Conservation (phyloP, 2,797 vertebrate genomes). For the Naso thynnoides region DNA sequence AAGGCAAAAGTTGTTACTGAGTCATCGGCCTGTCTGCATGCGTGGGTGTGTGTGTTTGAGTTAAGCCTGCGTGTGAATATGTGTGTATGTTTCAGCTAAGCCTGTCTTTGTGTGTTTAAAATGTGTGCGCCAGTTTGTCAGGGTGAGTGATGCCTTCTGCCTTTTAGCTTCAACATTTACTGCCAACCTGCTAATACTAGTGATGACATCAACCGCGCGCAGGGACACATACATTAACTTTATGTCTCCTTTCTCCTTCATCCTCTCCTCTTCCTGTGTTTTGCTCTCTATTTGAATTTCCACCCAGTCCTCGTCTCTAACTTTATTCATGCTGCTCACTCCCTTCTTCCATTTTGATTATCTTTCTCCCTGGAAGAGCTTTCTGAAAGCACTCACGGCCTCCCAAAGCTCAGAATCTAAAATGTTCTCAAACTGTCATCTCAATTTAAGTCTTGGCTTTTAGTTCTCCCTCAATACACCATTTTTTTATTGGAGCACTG, state of each 20-base stretch:
- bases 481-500: constrained; percentile 1
- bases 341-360: constrained; percentile 45
- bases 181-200: constrained; percentile 45
- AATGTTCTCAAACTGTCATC: constrained; percentile 58
- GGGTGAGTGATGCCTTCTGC: constrained; percentile 54
- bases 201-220: constrained; percentile 52
- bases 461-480: constrained; percentile 9
- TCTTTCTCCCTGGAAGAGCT: constrained; percentile 34
- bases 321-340: constrained; percentile 35
- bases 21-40: constrained; percentile 40
- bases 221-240: constrained; percentile 34
- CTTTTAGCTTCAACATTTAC: constrained; percentile 45
- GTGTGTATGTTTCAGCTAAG: constrained; percentile 20
- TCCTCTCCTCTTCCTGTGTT: background rate
- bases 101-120: constrained; percentile 35
- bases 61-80: constrained; percentile 30
- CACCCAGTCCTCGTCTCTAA: constrained; percentile 9
- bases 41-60: constrained; percentile 34
- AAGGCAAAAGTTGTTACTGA: constrained; percentile 55
- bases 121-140: constrained; percentile 19
- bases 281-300: constrained; percentile 18
- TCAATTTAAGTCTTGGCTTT: constrained; percentile 43
- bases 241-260: constrained; percentile 17
- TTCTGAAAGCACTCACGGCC: constrained; percentile 30
- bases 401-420: constrained; percentile 29